Evolutionary conservation across 2,797 vertebrate genomes (phyloP).

Genomic region (Chelon labrosus): DNA sequence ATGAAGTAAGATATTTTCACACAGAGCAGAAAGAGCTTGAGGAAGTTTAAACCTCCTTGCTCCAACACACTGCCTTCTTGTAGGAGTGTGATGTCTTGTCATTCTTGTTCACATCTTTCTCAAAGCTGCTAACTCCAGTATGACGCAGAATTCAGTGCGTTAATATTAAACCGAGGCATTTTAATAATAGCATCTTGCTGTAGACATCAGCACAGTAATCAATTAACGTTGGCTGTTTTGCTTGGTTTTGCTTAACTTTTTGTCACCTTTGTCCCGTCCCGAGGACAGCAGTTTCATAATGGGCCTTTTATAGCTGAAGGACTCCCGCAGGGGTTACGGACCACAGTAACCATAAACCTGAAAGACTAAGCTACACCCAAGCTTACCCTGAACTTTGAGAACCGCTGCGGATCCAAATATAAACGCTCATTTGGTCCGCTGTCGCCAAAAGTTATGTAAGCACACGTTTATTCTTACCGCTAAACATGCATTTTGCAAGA

Average conservation of each 20-base stretch:
- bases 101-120: too few relatives aligned
- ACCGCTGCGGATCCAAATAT: neutral
- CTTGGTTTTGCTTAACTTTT: conserved; percentile 26
- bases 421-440: neutral
- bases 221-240: conserved; percentile 36
- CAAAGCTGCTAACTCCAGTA: too few relatives aligned
- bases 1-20: too few relatives aligned
- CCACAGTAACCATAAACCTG: conserved; percentile 35
- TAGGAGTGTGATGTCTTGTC: too few relatives aligned
- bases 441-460: neutral
- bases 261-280: conserved; percentile 59
- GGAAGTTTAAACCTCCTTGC: too few relatives aligned
- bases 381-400: neutral
- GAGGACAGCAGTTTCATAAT: conserved; percentile 10
- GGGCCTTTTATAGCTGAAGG: conserved; percentile 31
- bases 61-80: too few relatives aligned
- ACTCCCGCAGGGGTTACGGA: conserved; percentile 32
- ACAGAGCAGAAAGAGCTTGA: too few relatives aligned
- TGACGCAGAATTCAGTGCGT: too few relatives aligned
- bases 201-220: conserved; percentile 12
- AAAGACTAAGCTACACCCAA: neutral
- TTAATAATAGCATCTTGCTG: neutral
- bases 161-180: conserved; percentile 7
- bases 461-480: neutral
- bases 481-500: neutral